These are phyloP conservation scores for Drosophila barbarae DNA, from an alignment of 2,888 invertebrate species.

Conservation along the genomic window DNA sequence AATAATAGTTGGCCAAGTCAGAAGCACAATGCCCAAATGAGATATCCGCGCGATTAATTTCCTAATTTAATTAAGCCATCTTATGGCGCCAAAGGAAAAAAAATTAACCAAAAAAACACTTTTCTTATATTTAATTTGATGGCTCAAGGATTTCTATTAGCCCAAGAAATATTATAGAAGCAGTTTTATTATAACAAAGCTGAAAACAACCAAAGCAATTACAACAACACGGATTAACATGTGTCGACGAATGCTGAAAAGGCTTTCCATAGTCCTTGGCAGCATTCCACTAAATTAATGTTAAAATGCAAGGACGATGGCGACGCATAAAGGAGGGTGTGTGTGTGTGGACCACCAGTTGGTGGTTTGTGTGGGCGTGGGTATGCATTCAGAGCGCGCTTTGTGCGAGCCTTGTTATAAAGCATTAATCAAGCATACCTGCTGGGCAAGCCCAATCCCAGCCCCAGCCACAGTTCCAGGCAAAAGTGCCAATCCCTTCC, in stretches of 20 bases:
- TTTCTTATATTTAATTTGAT: not conserved
- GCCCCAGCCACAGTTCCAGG: constrained; percentile 5
- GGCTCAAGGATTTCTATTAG: too few species aligned
- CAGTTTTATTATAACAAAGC: not conserved
- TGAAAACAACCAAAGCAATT: constrained; percentile 11
- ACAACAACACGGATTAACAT: constrained; percentile 63
- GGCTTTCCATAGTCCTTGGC: constrained; percentile 59
- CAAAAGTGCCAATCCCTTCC: constrained; percentile 7
- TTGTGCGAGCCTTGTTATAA: constrained; percentile 60
- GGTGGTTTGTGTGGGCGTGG: constrained; percentile 29
- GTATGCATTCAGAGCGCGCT: constrained; percentile 32
- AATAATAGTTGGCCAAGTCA: constrained; percentile 29
- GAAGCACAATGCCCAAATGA: constrained; percentile 11
- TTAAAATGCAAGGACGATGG: constrained; percentile 58
- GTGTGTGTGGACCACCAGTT: constrained; percentile 17
- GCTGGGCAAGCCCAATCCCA: constrained; percentile 54
- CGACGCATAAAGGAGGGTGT: constrained; percentile 2
- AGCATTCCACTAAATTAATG: constrained; percentile 74
- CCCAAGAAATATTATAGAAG: not conserved
- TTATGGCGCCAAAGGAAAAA: constrained; percentile 2
- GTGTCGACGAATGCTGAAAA: constrained; percentile 66
- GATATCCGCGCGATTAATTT: constrained; percentile 18
- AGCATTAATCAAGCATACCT: constrained; percentile 76
- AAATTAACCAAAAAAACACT: too few species aligned
- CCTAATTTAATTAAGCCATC: constrained; percentile 38